These are phyloP conservation scores for Miltochrista miniata DNA, from an alignment of 2,888 invertebrate genomes.

Conservation along the genomic window DNA sequence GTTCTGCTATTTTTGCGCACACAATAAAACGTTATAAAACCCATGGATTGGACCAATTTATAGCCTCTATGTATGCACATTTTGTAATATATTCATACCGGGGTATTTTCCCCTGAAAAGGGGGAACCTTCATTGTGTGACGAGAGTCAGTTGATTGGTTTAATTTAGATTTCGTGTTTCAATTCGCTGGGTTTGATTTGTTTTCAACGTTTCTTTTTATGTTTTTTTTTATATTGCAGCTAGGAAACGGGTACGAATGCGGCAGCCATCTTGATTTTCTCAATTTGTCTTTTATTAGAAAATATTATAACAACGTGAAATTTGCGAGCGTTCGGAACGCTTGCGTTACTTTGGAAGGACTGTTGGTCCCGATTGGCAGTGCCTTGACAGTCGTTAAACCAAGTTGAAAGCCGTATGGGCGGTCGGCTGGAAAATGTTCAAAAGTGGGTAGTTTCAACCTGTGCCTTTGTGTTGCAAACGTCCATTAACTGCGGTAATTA, in stretches of 20 bases:
- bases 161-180: constrained; percentile 12
- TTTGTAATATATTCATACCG: constrained; percentile 22
- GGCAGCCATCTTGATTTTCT: background rate
- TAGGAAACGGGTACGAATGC: background rate
- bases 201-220: constrained; percentile 5
- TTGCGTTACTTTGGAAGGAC: no score
- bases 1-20: constrained; percentile 55
- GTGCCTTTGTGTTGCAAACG: no score
- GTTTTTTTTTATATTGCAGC: constrained; percentile 1
- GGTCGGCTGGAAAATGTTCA: no score
- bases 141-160: constrained; percentile 13
- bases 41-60: constrained; percentile 48
- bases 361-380: no score
- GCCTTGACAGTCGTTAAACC: no score
- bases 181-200: background rate
- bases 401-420: no score
- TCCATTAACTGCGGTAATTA: no score
- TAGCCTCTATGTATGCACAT: constrained; percentile 30
- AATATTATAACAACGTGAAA: no score
- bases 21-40: constrained; percentile 46
- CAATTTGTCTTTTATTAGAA: no score
- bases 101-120: constrained; percentile 3
- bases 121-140: constrained; percentile 9
- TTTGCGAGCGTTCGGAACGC: no score
- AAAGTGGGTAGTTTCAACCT: no score